A percentile compares a stretch with the other conserved stretches of the same genome.
phyloP scores from a whole-genome alignment of 2,797 vertebrate species.

The Melopsittacus undulatus region DNA sequence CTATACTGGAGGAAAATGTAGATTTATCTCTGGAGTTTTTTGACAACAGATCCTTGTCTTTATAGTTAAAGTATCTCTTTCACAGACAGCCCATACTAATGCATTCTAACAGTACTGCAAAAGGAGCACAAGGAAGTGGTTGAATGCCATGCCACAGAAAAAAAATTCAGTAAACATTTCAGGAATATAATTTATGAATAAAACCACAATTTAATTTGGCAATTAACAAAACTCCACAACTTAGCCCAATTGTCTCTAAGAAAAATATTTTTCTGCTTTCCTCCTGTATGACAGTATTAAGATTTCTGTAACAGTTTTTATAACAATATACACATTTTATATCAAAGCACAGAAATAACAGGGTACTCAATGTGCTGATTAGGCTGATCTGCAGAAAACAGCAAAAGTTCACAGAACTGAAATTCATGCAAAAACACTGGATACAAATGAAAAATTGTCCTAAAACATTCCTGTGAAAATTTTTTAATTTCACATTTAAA shows the following conservation, averaged over 20 bases:
- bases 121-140: neutral
- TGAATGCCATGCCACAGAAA: conserved; percentile 9
- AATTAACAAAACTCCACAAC: neutral
- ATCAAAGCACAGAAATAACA: neutral
- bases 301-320: neutral
- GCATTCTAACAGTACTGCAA: neutral
- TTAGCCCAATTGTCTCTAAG: neutral
- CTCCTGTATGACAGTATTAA: neutral
- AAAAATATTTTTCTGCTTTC: neutral
- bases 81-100: neutral
- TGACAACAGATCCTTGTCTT: neutral
- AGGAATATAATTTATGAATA: neutral
- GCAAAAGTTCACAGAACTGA: neutral
- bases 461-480: neutral
- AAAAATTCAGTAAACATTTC: neutral
- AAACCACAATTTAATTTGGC: neutral
- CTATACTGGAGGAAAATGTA: neutral
- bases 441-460: neutral
- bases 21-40: neutral
- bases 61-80: neutral
- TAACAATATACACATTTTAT: neutral
- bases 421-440: neutral
- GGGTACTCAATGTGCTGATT: neutral
- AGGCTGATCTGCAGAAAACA: neutral
- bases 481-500: neutral